phyloP scores from a whole-genome alignment of 2,113 vertebrate genomes.

The Syngnathus floridae region DNA sequence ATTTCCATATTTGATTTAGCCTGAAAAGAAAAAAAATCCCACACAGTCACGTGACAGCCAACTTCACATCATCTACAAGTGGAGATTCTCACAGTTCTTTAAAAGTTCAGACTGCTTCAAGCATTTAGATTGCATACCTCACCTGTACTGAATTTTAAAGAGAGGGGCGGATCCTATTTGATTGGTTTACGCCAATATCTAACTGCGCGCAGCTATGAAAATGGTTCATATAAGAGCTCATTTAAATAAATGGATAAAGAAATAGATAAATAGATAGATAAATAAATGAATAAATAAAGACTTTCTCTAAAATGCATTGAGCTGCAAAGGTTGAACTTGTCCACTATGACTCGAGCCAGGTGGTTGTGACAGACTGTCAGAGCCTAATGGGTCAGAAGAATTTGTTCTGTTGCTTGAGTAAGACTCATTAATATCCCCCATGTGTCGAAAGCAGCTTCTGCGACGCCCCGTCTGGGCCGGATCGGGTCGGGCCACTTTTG shows the following conservation, averaged over 20 bases:
- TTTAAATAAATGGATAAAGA: too few relatives aligned
- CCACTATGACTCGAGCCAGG: constrained; percentile 40
- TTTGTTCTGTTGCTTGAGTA: constrained; percentile 55
- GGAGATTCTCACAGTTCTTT: too few relatives aligned
- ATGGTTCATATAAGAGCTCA: too few relatives aligned
- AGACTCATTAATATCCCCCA: constrained; percentile 59
- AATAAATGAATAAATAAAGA: not conserved
- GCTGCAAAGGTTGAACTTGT: constrained; percentile 47
- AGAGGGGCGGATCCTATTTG: too few relatives aligned
- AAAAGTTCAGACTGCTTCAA: too few relatives aligned
- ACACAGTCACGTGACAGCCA: too few relatives aligned
- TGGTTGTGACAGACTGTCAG: constrained; percentile 54
- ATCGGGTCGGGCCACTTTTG: constrained; percentile 38
- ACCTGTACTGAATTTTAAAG: too few relatives aligned
- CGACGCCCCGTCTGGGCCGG: constrained; percentile 42
- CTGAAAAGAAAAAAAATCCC: not conserved
- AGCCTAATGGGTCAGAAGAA: constrained; percentile 40
- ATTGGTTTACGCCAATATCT: too few relatives aligned
- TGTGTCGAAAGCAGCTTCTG: constrained; percentile 47
- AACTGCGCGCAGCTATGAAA: too few relatives aligned
- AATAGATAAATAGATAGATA: too few relatives aligned
- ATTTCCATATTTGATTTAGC: not conserved
- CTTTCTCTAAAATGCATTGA: not conserved
- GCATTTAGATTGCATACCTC: too few relatives aligned
- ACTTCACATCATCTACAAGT: not conserved